Evolutionary conservation across 2,113 vertebrate species (phyloP), one percentile per base, ranked within the genome.

Genomic region (Gallinago media): DNA sequence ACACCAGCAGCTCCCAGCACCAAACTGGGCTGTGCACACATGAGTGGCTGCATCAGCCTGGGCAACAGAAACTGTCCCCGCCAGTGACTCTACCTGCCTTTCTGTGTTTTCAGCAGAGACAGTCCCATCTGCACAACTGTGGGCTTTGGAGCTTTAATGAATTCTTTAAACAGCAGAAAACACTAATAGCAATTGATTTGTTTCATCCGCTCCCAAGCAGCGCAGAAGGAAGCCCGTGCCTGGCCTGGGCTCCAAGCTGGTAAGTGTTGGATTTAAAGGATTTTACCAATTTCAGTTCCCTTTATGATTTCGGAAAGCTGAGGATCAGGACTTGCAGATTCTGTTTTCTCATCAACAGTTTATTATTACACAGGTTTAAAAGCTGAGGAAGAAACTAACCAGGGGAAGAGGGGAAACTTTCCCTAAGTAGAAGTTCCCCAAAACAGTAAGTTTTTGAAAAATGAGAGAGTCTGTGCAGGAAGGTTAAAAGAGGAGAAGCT

Each of bases 31-130:
- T 11, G 18, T 0, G 6, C 8, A 36, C 8, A 36, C 36, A 4
- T 1, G 34, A 40, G 50, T 5, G 0, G 4, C 38, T 16, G 20
- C 25, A 7, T 1, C 1, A 23, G 26, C 29, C 49, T 9, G 5
- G 2, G 6, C 19, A 20, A 17, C 6, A 25, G 38, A 16, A 59
- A 15, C n/a, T 0, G 0, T 3, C 58, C 9, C 1, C 5, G 5
- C 23, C 47, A 12, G 32, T 1, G 42, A 32, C 34, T 8, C 21
- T 2, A 12, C n/a, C 8, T 2, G 23, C 23, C 49, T 9, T 23
- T 29, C 5, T 18, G 23, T 13, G 14, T 5, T 32, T 26, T 31
- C 34, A 23, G 15, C 58, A 7, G 34, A 50, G 4, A 4, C 0
- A 7, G 26, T 31, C 42, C 47, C 12, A 12, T 16, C 54, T 21